These are phyloP conservation scores for Pachyrhynchus sulphureomaculatus DNA, from an alignment of 1,140 invertebrate species.

Conservation along the genomic window DNA sequence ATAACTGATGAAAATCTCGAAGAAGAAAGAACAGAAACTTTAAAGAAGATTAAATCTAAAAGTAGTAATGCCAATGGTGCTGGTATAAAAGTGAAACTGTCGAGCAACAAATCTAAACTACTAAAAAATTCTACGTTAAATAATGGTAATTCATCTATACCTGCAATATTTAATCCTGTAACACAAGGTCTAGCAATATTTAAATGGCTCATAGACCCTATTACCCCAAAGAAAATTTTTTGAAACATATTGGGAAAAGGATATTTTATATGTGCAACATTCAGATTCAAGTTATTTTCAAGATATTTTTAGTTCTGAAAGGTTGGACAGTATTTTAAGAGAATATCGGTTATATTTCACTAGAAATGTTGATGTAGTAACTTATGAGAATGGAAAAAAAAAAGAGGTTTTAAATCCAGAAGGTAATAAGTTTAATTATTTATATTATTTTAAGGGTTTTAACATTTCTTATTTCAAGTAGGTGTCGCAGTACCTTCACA, in stretches of 20 bases:
- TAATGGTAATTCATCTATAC: background rate
- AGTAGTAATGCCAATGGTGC: background rate
- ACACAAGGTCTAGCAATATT: constrained; percentile 53
- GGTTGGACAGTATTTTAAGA: constrained; percentile 77
- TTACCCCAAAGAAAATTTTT: constrained; percentile 66
- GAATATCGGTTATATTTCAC: constrained; percentile 75
- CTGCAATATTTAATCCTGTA: constrained; percentile 12
- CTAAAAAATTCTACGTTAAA: too few relatives aligned
- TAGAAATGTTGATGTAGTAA: constrained; percentile 89
- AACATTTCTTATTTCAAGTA: background rate
- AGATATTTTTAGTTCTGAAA: constrained; percentile 70
- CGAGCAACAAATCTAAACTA: background rate
- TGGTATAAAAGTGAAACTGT: background rate
- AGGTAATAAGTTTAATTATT: constrained; percentile 53
- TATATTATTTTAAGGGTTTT: background rate
- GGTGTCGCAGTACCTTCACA: constrained; percentile 65
- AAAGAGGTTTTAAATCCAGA: constrained; percentile 86
- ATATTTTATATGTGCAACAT: constrained; percentile 72
- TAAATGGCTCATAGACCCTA: constrained; percentile 70
- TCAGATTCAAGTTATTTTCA: constrained; percentile 68
- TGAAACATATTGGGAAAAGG: constrained; percentile 75
- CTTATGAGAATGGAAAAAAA: constrained; percentile 71
- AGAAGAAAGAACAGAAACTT: background rate
- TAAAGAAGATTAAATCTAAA: background rate
- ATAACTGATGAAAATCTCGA: background rate